Evolutionary conservation across 2,888 invertebrate genomes (phyloP), one percentile per base, ranked within the genome.

Genomic region (Thereva unica): DNA sequence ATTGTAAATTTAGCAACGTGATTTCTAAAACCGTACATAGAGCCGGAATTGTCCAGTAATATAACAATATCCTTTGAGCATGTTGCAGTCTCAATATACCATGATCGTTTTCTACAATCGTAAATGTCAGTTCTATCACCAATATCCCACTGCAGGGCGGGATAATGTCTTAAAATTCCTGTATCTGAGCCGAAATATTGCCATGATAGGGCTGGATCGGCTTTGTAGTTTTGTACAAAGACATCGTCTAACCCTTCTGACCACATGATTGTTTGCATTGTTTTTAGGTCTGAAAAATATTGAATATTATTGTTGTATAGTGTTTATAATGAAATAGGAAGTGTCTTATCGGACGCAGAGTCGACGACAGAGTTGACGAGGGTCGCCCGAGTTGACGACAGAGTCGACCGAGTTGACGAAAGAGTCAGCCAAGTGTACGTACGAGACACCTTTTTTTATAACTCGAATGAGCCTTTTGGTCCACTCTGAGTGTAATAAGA

Each of bases 21-120:
- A 76, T 87, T 85, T 64, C 85, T 84, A 71, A 86, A 87, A 0
- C 97, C 98, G 40, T 89, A 90, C 98, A 99, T 99, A 23, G 97
- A 97, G 12, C 99, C 99, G 56, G 97, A 96, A 66, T 90, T 89
- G 78, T 99, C 99, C 69, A 99, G 85, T 64, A 99, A 84, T 68
- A 99, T 95, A 38, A 99, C 88, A 73, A 99, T 90, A 76, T 98
- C 97, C 82, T 99, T 99, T 6, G 97, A 95, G 75, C 96, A 96
- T 0, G 97, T 96, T 0, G 98, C 95, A 0, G 97, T 97, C 82
- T 97, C 94, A 71, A 98, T 95, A 78, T 95, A 99, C 97, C 97
- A 97, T 49, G 93, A 92, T 67, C 92, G 85, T 52, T 92, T 90
- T 64, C 97, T 86, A 75, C 95, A 97, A 79, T 99, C 98, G 80